Conservation (phyloP, 2,888 invertebrate genomes). For the Platynereis dumerilii region DNA sequence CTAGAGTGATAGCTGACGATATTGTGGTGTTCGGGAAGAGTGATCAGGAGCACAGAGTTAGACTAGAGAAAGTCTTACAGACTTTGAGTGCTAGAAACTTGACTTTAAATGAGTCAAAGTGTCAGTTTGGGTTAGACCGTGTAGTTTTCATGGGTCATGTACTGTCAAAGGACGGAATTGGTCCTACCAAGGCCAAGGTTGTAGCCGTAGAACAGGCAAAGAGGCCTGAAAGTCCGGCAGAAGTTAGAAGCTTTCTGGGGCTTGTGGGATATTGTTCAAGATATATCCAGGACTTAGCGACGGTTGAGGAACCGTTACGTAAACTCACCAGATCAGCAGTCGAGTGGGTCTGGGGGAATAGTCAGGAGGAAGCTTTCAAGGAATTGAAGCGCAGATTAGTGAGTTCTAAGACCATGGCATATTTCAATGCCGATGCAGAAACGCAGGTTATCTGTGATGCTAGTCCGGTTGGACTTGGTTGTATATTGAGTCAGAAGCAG, state of each 20-base stretch:
- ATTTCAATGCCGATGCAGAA: not conserved
- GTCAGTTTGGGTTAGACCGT: not conserved
- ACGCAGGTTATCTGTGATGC: constrained; percentile 30
- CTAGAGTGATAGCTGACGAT: constrained; percentile 11
- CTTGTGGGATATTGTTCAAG: constrained; percentile 20
- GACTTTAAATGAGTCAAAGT: constrained; percentile 3
- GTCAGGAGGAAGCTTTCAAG: not conserved
- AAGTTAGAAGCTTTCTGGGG: constrained; percentile 42
- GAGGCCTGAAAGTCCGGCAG: constrained; percentile 33
- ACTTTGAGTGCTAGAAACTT: constrained; percentile 15
- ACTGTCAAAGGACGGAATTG: constrained; percentile 2
- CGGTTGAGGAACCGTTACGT: not conserved
- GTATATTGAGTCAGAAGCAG: constrained; percentile 29
- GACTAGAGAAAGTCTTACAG: constrained; percentile 24
- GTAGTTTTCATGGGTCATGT: constrained; percentile 20
- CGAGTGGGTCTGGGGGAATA: not conserved
- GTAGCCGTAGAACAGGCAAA: constrained; percentile 34
- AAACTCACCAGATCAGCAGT: not conserved
- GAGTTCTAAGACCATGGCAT: not conserved
- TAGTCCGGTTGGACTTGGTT: constrained; percentile 29
- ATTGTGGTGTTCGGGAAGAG: not conserved
- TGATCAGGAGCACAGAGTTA: not conserved
- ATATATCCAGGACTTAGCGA: not conserved
- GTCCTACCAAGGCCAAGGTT: not conserved
- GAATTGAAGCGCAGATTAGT: constrained; percentile 1